Evolutionary conservation across 2,797 vertebrate species (phyloP).

Genomic region (Coilia nasus): DNA sequence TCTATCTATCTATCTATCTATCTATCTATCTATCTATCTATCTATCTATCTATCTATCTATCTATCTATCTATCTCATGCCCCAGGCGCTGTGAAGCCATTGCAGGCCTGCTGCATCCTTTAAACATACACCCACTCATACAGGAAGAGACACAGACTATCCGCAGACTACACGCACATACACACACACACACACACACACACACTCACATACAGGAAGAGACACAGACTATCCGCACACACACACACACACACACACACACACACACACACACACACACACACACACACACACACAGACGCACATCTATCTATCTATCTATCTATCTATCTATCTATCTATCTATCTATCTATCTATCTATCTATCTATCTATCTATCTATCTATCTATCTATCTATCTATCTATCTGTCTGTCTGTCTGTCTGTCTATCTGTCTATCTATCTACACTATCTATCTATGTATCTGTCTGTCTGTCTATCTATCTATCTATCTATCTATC

Average conservation of each 20-base stretch:
- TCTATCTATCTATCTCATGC: constrained; percentile 62
- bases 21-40: background rate
- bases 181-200: constrained; percentile 46
- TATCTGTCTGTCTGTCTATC: too few species aligned
- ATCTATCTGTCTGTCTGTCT: too few species aligned
- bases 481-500: too few species aligned
- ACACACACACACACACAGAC: too few species aligned
- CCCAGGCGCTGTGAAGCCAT: constrained; percentile 39
- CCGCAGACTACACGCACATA: too few species aligned
- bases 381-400: background rate
- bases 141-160: constrained; percentile 36
- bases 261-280: background rate
- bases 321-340: background rate
- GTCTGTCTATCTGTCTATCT: too few species aligned
- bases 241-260: background rate
- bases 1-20: background rate
- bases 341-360: background rate
- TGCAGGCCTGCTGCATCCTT: constrained; percentile 17
- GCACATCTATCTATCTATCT: constrained; percentile 36
- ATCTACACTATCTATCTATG: too few species aligned
- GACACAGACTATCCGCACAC: background rate
- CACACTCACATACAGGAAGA: background rate
- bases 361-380: too few species aligned
- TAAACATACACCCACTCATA: constrained; percentile 46
- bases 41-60: background rate